phyloP scores from a whole-genome alignment of 2,113 vertebrate species.

The Lipophrys pholis region DNA sequence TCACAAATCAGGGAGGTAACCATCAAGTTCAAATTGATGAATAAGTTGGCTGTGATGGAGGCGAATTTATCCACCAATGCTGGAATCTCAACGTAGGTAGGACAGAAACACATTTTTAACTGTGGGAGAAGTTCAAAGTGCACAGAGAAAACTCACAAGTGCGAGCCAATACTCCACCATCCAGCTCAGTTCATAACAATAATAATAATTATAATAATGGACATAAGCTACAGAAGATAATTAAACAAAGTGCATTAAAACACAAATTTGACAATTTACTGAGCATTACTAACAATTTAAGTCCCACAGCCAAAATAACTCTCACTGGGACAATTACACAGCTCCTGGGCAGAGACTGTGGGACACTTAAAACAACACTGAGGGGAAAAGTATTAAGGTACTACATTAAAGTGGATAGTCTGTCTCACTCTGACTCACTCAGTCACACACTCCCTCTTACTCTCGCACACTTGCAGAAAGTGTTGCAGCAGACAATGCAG shows the following conservation, averaged over 20 bases:
- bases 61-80: too few species aligned
- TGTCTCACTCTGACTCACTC: constrained; percentile 2
- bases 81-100: too few species aligned
- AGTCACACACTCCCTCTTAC: background rate
- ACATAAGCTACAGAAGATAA: background rate
- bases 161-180: too few species aligned
- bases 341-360: constrained; percentile 12
- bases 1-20: too few species aligned
- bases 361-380: background rate
- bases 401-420: constrained; percentile 35
- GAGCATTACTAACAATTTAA: constrained; percentile 24
- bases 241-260: background rate
- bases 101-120: too few species aligned
- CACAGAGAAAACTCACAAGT: too few species aligned
- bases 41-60: too few species aligned
- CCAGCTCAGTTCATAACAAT: background rate
- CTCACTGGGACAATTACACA: constrained; percentile 10
- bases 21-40: too few species aligned
- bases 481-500: constrained; percentile 60
- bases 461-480: background rate
- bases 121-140: too few species aligned
- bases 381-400: constrained; percentile 14
- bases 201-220: constrained; percentile 13
- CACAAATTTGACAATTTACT: constrained; percentile 11
- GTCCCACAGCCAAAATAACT: constrained; percentile 18